Conservation (phyloP, 2,797 vertebrate genomes). For the Pangasius larnaudii region DNA sequence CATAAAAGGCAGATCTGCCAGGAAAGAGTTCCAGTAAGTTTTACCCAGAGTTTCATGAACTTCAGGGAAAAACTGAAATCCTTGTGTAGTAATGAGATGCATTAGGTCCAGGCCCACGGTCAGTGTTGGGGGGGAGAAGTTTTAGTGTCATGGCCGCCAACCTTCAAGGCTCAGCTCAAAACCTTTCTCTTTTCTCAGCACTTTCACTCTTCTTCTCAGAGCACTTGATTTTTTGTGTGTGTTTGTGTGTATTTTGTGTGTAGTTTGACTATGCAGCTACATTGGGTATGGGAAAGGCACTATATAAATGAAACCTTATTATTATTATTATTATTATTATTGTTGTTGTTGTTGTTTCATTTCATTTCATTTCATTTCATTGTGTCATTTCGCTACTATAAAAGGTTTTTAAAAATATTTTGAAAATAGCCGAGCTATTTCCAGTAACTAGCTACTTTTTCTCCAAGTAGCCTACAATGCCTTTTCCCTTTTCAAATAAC, state of each 20-base stretch:
- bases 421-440: background rate
- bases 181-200: background rate
- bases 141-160: background rate
- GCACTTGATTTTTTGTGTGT: background rate
- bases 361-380: too few species aligned
- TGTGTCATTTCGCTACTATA: too few species aligned
- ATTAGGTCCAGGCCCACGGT: too few species aligned
- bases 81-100: background rate
- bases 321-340: background rate
- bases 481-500: background rate
- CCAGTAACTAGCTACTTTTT: background rate
- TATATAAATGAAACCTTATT: background rate
- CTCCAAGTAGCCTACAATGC: background rate
- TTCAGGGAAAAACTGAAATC: background rate
- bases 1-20: conserved; percentile 26
- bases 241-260: background rate
- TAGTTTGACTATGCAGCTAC: background rate
- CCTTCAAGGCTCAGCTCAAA: background rate
- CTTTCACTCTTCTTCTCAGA: background rate
- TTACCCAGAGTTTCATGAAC: background rate
- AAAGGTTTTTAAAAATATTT: background rate
- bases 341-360: too few species aligned
- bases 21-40: background rate
- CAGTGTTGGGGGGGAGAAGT: too few species aligned
- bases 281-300: background rate